Evolutionary conservation across 1,140 invertebrate genomes (phyloP), one percentile per base, ranked within the genome.

Genomic region (Trissolcus basalis): DNA sequence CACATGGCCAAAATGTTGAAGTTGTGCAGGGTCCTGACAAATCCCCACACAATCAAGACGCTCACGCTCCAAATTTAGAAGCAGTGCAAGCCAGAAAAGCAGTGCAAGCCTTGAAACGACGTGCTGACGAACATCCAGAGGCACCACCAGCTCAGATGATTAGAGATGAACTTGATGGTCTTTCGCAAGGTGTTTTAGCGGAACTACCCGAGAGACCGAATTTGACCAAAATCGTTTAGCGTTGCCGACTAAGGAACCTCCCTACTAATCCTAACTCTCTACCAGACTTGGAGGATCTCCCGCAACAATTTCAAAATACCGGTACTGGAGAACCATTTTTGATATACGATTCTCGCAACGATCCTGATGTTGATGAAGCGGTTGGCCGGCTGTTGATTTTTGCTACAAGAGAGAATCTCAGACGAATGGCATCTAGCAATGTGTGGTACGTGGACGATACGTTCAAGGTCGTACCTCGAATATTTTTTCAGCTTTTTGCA

Each of bases 401-500:
- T 39, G 2, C 36, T 11, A 39, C 36, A n/a, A 10, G 9, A 9
- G 9, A 39, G 9, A 39, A 39, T 39, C 9, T 39, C 2, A 10
- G 3, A 39, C 2, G 3, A 39, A 4, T 39, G 36, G 2, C 36
- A 39, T 1, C 1, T 4, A 39, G 36, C 9, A 39, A n/a, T 9
- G 36, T 39, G 9, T 39, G 36, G 36, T 39, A 39, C n/a, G 36
- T 39, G 1, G 36, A 39, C n/a, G 36, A 8, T 4, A 39, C 36
- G 1, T 39, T 39, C 9, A 39, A 39, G 9, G 36, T 39, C 9
- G 36, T 39, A 2, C 36, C 36, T 2, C 1, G 2, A 6, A 39
- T 39, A 11, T 39, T 39, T 39, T 39, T 39, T n/a, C 58, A 61
- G 27, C 36, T 61, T 13, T 63, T 53, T 45, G 47, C 49, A n/a